Conservation (phyloP, 2,113 vertebrate species). For the Alligator sinensis region DNA sequence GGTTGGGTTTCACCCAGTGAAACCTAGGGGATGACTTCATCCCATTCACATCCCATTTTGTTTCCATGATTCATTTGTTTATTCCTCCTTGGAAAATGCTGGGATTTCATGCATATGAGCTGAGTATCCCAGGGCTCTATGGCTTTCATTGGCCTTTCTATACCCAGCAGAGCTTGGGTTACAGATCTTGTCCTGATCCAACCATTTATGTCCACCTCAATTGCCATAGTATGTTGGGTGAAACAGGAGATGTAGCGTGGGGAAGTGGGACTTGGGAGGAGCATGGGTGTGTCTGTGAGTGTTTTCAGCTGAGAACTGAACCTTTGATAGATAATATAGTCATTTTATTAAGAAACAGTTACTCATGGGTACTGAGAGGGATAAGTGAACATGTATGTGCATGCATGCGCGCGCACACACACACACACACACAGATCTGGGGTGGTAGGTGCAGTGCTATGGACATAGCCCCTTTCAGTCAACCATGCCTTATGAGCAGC, state of each 20-base stretch:
- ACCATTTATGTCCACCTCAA: not conserved
- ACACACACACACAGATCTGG: too few species aligned
- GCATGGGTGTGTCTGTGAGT: not conserved
- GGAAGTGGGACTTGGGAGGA: not conserved
- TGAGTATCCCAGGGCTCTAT: too few species aligned
- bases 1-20: too few species aligned
- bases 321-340: not conserved
- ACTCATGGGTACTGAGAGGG: not conserved
- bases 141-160: not conserved
- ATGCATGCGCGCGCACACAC: not conserved
- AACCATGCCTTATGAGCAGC: too few species aligned
- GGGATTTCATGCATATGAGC: not conserved
- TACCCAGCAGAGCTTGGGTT: not conserved
- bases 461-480: too few species aligned
- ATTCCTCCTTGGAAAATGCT: too few species aligned
- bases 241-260: not conserved
- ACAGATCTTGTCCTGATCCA: not conserved
- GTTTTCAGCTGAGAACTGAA: not conserved
- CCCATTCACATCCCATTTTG: not conserved
- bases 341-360: not conserved
- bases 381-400: not conserved
- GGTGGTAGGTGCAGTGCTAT: too few species aligned
- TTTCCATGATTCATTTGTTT: not conserved
- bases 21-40: not conserved
- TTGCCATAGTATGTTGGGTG: fast-evolving